phyloP scores from a whole-genome alignment of 2,888 invertebrate species.

The Epistrophella euchroma region DNA sequence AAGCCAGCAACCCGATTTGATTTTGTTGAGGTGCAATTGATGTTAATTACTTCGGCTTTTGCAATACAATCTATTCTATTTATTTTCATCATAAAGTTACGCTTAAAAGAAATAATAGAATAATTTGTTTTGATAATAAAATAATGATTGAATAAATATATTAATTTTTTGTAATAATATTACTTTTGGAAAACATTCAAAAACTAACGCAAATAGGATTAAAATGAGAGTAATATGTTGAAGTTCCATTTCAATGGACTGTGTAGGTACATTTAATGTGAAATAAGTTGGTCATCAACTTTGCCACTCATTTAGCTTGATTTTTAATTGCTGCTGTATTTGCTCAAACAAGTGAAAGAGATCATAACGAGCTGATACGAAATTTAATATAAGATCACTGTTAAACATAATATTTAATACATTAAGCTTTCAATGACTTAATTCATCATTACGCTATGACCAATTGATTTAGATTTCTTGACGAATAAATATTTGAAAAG shows the following conservation, averaged over 20 bases:
- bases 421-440: no score
- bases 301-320: background rate
- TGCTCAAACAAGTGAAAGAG: background rate
- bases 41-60: conserved; percentile 1
- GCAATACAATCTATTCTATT: background rate
- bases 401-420: no score
- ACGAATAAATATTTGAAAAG: no score
- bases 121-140: background rate
- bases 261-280: background rate
- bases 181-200: conserved; percentile 15
- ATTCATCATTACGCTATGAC: no score
- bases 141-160: background rate
- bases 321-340: background rate
- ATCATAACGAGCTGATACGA: background rate
- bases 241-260: background rate
- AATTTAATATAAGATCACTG: no score
- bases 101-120: conserved; percentile 15
- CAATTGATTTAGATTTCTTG: no score
- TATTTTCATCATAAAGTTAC: conserved; percentile 52
- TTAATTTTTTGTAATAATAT: background rate
- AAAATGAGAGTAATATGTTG: background rate
- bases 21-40: conserved; percentile 49
- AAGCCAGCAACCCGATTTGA: conserved; percentile 50
- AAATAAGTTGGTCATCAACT: background rate
- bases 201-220: background rate